These are phyloP conservation scores for Polietes domitor DNA, from an alignment of 2,888 invertebrate genomes.

Conservation along the genomic window DNA sequence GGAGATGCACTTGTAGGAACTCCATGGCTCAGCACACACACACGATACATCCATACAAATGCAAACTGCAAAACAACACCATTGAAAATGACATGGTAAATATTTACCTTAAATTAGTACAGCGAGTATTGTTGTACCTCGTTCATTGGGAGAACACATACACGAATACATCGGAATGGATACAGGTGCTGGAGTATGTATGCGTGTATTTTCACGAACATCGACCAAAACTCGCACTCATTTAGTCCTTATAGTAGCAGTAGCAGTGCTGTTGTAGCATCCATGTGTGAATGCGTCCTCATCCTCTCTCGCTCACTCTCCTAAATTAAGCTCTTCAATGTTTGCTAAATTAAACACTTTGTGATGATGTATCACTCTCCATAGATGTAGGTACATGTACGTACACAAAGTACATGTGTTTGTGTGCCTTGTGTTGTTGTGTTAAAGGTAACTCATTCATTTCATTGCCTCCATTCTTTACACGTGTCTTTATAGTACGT, in stretches of 20 bases:
- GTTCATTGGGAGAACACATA: neutral
- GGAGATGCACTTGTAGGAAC: neutral
- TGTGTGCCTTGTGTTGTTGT: too few relatives aligned
- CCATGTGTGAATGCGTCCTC: neutral
- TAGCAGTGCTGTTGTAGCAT: neutral
- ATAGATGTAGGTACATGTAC: neutral
- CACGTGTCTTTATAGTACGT: neutral
- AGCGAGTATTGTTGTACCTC: neutral
- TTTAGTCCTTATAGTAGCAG: neutral
- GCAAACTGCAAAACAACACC: neutral
- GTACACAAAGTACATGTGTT: neutral
- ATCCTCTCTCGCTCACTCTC: neutral
- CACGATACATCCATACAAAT: neutral
- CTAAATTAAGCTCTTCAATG: constrained; percentile 8
- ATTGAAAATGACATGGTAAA: constrained; percentile 49
- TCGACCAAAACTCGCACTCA: neutral
- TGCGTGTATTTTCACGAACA: neutral
- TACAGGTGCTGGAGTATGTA: too few relatives aligned
- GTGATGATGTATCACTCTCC: neutral
- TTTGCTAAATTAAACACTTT: constrained; percentile 33
- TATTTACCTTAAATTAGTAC: constrained; percentile 49
- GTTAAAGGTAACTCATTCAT: constrained; percentile 7
- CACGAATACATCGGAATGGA: neutral
- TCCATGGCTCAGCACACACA: neutral
- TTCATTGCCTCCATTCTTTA: constrained; percentile 15